Evolutionary conservation across 2,888 invertebrate genomes (phyloP).

Genomic region (Dynastes hyllus): DNA sequence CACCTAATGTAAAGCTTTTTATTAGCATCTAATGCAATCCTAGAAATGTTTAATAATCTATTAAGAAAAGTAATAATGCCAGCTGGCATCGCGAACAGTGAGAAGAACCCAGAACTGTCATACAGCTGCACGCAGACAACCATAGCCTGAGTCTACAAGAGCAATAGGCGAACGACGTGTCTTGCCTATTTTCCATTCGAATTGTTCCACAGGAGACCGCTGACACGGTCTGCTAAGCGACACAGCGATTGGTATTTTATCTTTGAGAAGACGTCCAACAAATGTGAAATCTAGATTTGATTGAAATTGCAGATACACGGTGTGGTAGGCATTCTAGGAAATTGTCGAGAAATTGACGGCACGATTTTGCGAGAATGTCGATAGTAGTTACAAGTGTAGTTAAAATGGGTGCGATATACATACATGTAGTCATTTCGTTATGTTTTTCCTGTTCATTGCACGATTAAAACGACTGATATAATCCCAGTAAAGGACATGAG

Average conservation of each 20-base stretch:
- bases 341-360: slow-evolving; percentile 30
- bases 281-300: slow-evolving; percentile 40
- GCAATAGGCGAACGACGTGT: neutral
- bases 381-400: neutral
- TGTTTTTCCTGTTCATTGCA: neutral
- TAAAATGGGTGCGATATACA: neutral
- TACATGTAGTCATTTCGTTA: neutral
- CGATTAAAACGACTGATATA: too few species aligned
- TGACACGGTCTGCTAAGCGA: slow-evolving; percentile 37
- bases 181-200: slow-evolving; percentile 40
- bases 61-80: too few species aligned
- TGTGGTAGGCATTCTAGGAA: slow-evolving; percentile 40
- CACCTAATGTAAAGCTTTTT: too few species aligned
- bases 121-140: too few species aligned
- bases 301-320: slow-evolving; percentile 40
- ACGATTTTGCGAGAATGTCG: slow-evolving; percentile 1
- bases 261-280: slow-evolving; percentile 33
- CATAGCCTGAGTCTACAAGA: neutral
- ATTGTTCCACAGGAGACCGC: slow-evolving; percentile 1
- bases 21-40: too few species aligned
- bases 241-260: slow-evolving; percentile 35
- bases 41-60: too few species aligned
- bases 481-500: neutral
- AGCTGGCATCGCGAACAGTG: too few species aligned
- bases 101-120: too few species aligned